phyloP scores from a whole-genome alignment of 2,888 invertebrate species.

The Limnephilus rhombicus region DNA sequence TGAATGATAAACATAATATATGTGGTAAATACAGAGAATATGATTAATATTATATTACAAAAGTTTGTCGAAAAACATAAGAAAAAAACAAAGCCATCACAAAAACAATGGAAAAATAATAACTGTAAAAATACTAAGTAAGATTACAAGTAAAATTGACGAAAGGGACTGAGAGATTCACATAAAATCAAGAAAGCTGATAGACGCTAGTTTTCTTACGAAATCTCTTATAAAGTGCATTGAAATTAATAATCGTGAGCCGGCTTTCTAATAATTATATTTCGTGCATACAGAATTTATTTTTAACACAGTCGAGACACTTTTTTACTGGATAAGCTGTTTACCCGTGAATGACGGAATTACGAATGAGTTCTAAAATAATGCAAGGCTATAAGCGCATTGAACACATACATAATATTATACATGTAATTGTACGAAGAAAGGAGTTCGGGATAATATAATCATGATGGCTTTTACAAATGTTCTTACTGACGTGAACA shows the following conservation, averaged over 20 bases:
- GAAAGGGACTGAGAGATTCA: background rate
- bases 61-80: too few species aligned
- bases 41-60: too few species aligned
- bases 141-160: too few species aligned
- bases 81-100: too few species aligned
- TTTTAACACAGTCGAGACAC: background rate
- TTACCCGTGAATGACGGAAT: background rate
- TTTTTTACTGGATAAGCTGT: background rate
- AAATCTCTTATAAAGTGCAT: background rate
- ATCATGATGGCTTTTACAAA: too few species aligned
- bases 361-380: background rate
- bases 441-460: background rate
- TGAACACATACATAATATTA: background rate
- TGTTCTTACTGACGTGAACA: too few species aligned
- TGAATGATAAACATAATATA: too few species aligned
- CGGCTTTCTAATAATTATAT: background rate
- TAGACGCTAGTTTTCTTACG: background rate
- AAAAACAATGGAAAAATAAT: too few species aligned
- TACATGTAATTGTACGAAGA: background rate
- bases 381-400: background rate
- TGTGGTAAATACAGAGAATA: too few species aligned
- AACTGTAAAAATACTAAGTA: too few species aligned
- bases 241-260: background rate
- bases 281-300: background rate
- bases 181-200: background rate